Base-by-base conservation (phyloP, 2,888 invertebrate species). In the Hirtodrosophila alboralis region DNA sequence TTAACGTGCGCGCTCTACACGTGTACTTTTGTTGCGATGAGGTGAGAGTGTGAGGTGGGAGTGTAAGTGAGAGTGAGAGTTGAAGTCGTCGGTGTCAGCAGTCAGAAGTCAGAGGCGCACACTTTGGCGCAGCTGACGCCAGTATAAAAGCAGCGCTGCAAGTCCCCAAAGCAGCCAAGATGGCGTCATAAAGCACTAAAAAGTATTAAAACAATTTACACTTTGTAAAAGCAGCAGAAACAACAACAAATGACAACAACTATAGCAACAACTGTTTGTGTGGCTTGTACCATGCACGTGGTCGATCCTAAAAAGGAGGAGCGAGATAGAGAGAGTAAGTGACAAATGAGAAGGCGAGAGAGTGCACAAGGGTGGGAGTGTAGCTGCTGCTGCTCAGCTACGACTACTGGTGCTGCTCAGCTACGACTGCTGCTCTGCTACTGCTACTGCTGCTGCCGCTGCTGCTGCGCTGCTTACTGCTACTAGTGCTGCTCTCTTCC, bases 191-290 rank as follows among this genome's bases (percentile, higher is more conserved):
- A 69, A 68, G 79, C 87, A 85, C 83, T 86, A 76, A 84, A 79
- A 80, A 79, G 81, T 84, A 88, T 79, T 88, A 86, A 88, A 90
- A 88, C 87, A 87, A 89, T 90, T 89, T 87, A 86, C 89, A 89
- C 89, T 87, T 79, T 84, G 75, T 87, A 81, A 75, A 81, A 75
- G 45, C 49, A 69, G 59, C 51, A 51, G 36, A 38, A 69, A 45
- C 57, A 71, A 30, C 63, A 56, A 31, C 58, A 60, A 45, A n/a
- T n/a, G n/a, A n/a, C 52, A 54, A 38, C 66, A 48, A 48, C 44
- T 41, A 37, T 44, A 54, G 51, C 54, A 60, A 61, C 63, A 56
- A 61, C 52, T 62, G 75, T 75, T 21, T 79, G 75, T 81, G 79
- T 66, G 83, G 79, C 76, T 70, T 70, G 79, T 75, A 26, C 30